Evolutionary conservation across 2,113 vertebrate species (phyloP), one percentile per base, ranked within the genome.

Genomic region (Cebus imitator): DNA sequence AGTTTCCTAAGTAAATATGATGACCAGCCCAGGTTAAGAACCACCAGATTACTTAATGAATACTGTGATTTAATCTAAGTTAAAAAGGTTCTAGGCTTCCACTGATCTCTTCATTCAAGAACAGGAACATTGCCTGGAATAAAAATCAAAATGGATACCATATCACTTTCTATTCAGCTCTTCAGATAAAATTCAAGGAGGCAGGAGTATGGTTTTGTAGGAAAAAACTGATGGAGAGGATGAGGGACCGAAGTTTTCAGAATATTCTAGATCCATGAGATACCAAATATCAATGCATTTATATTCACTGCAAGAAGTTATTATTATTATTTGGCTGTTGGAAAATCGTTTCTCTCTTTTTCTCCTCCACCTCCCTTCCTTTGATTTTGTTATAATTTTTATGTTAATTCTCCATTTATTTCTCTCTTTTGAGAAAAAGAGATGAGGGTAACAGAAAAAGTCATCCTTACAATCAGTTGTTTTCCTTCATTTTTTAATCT

Each of bases 281-380:
- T 75, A 68, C 11, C 52, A 92, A 57, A 73, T 85, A 40, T 21
- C 43, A 83, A 80, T 20, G 70, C 11, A 5, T 48, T 93, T 68
- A 82, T 94, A 48, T 72, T 96, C 87, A 20, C 10, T 79, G 21
- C 3, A 87, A 94, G 32, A 87, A 93, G 84, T 64, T 79, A 75
- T 10, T 32, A 68, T 68, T 96, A 40, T 76, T 91, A 30, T 79
- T 43, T 70, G 58, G 23, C 13, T 90, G 55, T 50, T 79, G 87
- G 55, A 82, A 96, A 45, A 61, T 14, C 0, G 1, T 72, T 93
- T 75, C 32, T 90, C 30, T 70, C 52, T 40, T 50, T 48, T 79
- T 79, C 32, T n/a, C n/a, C 10, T n/a, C 50, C 18, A 37, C 30
- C 40, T 50, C 11, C 12, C 48, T 83, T 75, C 32, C 45, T 87